These are phyloP conservation scores for Ceyx erithaca DNA, from an alignment of 2,797 vertebrate genomes.

Conservation along the genomic window DNA sequence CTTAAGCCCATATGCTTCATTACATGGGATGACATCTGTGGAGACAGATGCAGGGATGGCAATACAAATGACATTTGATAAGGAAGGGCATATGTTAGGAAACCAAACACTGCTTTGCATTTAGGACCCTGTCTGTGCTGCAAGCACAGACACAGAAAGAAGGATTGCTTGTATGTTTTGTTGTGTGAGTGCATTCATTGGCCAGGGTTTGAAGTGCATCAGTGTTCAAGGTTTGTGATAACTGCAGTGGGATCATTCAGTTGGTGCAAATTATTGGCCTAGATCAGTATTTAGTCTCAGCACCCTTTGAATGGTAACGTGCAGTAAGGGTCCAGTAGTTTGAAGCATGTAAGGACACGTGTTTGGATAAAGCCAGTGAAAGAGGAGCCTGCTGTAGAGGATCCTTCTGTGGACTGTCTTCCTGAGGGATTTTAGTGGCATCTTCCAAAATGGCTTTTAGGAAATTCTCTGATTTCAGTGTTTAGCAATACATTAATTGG, in stretches of 20 bases:
- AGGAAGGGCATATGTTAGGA: slow-evolving; percentile 72
- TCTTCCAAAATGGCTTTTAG: neutral
- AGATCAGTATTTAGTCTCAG: neutral
- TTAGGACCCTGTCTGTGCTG: slow-evolving; percentile 14
- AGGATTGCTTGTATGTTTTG: neutral
- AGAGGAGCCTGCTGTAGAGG: neutral
- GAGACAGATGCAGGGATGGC: slow-evolving; percentile 70
- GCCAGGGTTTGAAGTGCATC: neutral
- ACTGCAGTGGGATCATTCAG: neutral
- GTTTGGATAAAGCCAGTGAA: neutral
- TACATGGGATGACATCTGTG: slow-evolving; percentile 74
- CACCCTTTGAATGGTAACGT: neutral
- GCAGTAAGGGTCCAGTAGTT: neutral
- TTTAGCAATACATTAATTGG: neutral
- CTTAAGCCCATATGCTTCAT: slow-evolving; percentile 74
- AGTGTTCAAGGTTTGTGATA: neutral
- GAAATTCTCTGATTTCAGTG: neutral
- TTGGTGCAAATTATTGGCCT: neutral
- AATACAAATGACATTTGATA: slow-evolving; percentile 72
- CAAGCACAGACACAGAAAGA: neutral
- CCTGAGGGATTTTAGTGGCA: neutral
- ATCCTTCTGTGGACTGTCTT: neutral
- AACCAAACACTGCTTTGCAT: slow-evolving; percentile 46
- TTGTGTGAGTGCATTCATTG: neutral
- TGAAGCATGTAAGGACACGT: accelerated